Conservation (phyloP, 1,140 invertebrate species). For the Macrocentrus cingulum region DNA sequence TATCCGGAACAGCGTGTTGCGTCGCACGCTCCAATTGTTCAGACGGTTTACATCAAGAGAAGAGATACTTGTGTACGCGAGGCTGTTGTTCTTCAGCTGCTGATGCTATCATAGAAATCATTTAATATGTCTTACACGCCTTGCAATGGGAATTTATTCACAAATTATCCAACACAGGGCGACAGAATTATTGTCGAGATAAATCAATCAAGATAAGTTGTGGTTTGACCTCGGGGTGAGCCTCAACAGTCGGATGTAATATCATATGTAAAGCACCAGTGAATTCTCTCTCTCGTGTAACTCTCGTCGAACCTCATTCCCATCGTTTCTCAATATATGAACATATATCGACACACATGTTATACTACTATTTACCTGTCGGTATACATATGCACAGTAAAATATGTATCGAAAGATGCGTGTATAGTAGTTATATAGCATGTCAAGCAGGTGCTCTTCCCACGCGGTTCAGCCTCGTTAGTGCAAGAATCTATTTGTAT, state of each 20-base stretch:
- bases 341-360: not conserved
- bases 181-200: not conserved
- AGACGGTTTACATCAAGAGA: slow-evolving; percentile 7
- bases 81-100: too few species aligned
- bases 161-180: too few species aligned
- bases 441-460: slow-evolving; percentile 16
- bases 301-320: slow-evolving; percentile 14
- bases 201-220: not conserved
- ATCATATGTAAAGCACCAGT: slow-evolving; percentile 20
- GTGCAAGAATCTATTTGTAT: not conserved
- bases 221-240: not conserved
- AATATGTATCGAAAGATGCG: not conserved
- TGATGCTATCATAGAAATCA: too few species aligned
- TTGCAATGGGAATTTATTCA: not conserved
- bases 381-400: not conserved
- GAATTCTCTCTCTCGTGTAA: not conserved
- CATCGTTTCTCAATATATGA: slow-evolving; percentile 3
- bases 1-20: slow-evolving; percentile 17
- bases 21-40: slow-evolving; percentile 16
- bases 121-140: too few species aligned
- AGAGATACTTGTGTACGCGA: not conserved
- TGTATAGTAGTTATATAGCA: too few species aligned
- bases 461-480: slow-evolving; percentile 8
- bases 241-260: slow-evolving; percentile 20
- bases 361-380: not conserved